Evolutionary conservation across 2,797 vertebrate genomes (phyloP), one percentile per base, ranked within the genome.

Genomic region (Tamandua tetradactyla): DNA sequence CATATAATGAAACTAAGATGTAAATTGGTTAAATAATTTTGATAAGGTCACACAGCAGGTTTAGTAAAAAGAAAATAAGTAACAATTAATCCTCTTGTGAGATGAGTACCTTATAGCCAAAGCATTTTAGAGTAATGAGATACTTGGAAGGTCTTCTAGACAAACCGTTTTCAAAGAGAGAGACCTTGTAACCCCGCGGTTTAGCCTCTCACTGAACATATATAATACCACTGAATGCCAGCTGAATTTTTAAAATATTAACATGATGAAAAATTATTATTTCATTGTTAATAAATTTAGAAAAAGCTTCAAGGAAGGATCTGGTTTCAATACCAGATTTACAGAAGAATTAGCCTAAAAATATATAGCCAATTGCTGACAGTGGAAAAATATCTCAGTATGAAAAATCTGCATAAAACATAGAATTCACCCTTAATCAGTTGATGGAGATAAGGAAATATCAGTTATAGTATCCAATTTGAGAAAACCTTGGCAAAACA

Each of bases 1-100:
- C 32, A 87, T 42, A 42, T 87, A 89, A 92, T 89, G 57, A 87
- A 93, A 44, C 23, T 71, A 66, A 66, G 79, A 82, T 64, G 75
- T 35, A 87, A 90, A 84, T 57, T 18, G 49, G 15, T 79, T 83
- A 59, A 93, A 42, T 71, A 13, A 61, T 87, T 87, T 84, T 71
- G 47, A 14, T 83, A 84, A 76, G 23, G 17, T 91, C 55, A 76
- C 44, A 88, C 2, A 85, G 40, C 12, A 85, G 5, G 3, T 12
- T n/a, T 3, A 74, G 17, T 4, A 86, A n/a, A 69, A 82, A 55
- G 18, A 78, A 71, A 89, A 81, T 12, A 83, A 27, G 22, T 52
- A 87, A 68, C 15, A 59, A 7, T 59, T 61, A 90, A 52, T 79
- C n/a, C 3, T 87, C 15, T 47, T 81, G 22, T 15, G 7, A 14